A percentile compares a stretch with the other conserved stretches of the same genome.
These are phyloP conservation scores for Butorides virescens DNA, from an alignment of 2,113 vertebrate genomes.

Conservation along the genomic window DNA sequence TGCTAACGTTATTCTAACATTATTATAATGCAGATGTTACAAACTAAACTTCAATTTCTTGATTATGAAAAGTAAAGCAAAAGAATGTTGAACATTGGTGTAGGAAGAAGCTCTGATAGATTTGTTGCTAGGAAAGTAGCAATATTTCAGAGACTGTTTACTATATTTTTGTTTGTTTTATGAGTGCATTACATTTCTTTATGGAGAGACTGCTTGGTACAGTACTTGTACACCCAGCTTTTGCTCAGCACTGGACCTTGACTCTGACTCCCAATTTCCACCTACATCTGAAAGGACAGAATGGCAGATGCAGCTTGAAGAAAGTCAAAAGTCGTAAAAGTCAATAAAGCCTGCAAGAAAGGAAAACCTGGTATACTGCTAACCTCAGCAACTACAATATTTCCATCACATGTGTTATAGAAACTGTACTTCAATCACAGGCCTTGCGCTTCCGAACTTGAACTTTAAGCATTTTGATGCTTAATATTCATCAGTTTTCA, in stretches of 20 bases:
- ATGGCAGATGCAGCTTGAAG: neutral
- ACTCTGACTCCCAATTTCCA: neutral
- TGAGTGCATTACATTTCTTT: neutral
- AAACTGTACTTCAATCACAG: neutral
- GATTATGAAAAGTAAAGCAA: neutral
- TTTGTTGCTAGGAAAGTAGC: neutral
- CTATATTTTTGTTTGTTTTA: neutral
- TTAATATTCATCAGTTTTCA: neutral
- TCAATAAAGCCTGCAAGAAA: neutral
- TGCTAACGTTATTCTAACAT: neutral
- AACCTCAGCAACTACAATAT: neutral
- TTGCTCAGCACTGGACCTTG: neutral
- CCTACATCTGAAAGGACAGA: neutral
- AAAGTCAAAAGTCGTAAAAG: accelerated
- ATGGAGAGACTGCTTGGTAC: neutral
- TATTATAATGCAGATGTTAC: neutral
- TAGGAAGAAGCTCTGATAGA: neutral
- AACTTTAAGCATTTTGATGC: neutral
- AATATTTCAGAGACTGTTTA: neutral
- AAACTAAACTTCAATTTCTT: neutral
- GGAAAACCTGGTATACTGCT: neutral
- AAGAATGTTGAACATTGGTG: neutral
- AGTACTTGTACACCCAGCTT: neutral
- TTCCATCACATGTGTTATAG: accelerated
- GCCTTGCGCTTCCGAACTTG: neutral